A percentile compares a stretch with the other conserved stretches of the same genome.
phyloP scores from a whole-genome alignment of 2,113 vertebrate genomes.

The Bubalus kerabau region DNA sequence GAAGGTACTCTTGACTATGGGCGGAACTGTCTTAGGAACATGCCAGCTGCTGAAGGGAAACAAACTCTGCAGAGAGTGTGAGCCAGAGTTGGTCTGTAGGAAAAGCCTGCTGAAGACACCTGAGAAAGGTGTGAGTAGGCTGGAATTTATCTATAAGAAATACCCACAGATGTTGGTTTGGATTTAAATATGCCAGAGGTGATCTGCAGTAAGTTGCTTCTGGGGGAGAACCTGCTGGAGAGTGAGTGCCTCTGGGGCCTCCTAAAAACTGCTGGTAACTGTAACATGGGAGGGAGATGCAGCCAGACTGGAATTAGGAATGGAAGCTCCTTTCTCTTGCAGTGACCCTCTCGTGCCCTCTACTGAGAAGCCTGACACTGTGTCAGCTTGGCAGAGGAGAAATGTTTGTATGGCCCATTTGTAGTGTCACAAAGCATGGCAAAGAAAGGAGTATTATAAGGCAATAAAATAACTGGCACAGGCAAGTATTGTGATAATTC shows the following conservation, averaged over 20 bases:
- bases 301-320: not conserved
- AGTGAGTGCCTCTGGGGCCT: not conserved
- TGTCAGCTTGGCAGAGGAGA: not conserved
- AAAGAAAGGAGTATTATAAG: not conserved
- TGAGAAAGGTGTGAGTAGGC: not conserved
- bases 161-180: not conserved
- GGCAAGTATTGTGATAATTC: not conserved
- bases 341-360: not conserved
- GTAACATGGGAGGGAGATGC: not conserved
- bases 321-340: not conserved
- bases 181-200: not conserved
- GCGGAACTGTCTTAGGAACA: not conserved
- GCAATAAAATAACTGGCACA: not conserved
- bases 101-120: not conserved
- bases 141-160: not conserved
- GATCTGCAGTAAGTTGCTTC: not conserved
- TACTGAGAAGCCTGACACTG: not conserved
- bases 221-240: not conserved
- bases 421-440: not conserved
- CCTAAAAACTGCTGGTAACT: not conserved
- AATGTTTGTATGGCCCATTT: not conserved
- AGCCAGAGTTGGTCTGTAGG: not conserved
- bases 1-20: not conserved
- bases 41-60: not conserved
- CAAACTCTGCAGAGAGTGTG: not conserved